Conservation (phyloP, 2,113 vertebrate genomes). For the Syngnathus scovelli region DNA sequence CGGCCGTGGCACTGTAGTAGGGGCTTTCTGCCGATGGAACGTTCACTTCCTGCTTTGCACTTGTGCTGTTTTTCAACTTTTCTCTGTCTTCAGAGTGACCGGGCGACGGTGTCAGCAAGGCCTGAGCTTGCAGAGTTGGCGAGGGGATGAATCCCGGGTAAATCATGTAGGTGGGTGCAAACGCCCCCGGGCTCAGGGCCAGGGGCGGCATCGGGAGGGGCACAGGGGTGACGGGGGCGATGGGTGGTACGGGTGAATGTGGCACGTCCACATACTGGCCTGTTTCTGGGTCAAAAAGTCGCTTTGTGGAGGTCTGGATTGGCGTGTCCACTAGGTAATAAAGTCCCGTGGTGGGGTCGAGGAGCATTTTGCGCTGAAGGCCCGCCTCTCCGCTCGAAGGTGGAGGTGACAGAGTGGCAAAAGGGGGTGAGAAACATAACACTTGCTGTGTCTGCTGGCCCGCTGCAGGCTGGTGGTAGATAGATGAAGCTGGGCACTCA, state of each 20-base stretch:
- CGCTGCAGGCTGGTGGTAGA: conserved; percentile 70
- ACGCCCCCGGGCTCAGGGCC: conserved; percentile 52
- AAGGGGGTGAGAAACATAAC: conserved; percentile 74
- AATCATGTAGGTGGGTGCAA: conserved; percentile 81
- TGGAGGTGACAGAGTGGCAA: conserved; percentile 48
- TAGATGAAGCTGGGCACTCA: conserved; percentile 57
- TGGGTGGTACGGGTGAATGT: conserved; percentile 57
- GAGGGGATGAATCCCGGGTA: conserved; percentile 82
- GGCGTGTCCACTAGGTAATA: conserved; percentile 93
- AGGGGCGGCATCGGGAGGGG: conserved; percentile 63
- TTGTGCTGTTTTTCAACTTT: conserved; percentile 28
- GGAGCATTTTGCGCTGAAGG: conserved; percentile 84
- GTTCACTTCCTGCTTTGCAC: conserved; percentile 21
- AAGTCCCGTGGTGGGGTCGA: conserved; percentile 90
- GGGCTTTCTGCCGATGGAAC: conserved; percentile 62
- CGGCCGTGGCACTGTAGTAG: conserved; percentile 78
- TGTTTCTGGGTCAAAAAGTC: conserved; percentile 90
- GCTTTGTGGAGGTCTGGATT: conserved; percentile 74
- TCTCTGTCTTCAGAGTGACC: conserved; percentile 53
- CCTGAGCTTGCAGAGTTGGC: conserved; percentile 61
- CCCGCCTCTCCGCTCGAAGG: conserved; percentile 39
- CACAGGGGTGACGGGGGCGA: conserved; percentile 58
- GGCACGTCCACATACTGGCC: conserved; percentile 95
- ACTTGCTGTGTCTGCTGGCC: conserved; percentile 62
- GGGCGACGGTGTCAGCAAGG: conserved; percentile 39